Conservation (phyloP, 1,140 invertebrate genomes). For the Zaprionus vittiger region DNA sequence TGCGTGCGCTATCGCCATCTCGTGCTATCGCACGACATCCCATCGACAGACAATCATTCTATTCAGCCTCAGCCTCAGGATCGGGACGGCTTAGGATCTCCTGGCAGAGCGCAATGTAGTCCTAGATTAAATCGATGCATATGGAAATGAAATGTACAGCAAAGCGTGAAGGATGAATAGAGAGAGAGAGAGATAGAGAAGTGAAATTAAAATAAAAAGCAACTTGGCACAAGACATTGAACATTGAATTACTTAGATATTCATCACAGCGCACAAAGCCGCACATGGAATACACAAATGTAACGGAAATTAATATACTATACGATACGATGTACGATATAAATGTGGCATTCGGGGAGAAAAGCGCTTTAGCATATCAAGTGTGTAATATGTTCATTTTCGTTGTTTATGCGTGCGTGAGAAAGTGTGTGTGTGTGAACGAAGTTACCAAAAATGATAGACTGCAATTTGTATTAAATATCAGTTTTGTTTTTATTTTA, state of each 20-base stretch:
- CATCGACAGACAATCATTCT: slow-evolving; percentile 14
- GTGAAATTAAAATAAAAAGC: slow-evolving; percentile 41
- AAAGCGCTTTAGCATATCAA: not conserved
- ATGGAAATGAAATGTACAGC: slow-evolving; percentile 28
- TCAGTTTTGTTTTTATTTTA: slow-evolving; percentile 77
- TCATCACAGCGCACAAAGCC: slow-evolving; percentile 12
- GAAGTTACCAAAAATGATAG: slow-evolving; percentile 57
- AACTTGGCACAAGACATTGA: slow-evolving; percentile 36
- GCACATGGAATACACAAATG: slow-evolving; percentile 30
- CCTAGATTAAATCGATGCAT: slow-evolving; percentile 54
- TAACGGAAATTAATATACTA: slow-evolving; percentile 6
- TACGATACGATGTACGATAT: slow-evolving; percentile 8
- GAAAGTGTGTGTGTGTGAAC: slow-evolving; percentile 17
- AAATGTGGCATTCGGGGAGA: not conserved
- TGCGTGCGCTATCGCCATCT: slow-evolving; percentile 7
- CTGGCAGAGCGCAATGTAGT: slow-evolving; percentile 83
- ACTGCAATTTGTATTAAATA: slow-evolving; percentile 76
- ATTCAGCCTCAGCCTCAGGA: slow-evolving; percentile 79
- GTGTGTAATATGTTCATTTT: slow-evolving; percentile 6
- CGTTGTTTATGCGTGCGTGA: slow-evolving; percentile 16
- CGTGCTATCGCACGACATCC: slow-evolving; percentile 8
- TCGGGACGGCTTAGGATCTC: slow-evolving; percentile 82
- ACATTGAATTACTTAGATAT: slow-evolving; percentile 20
- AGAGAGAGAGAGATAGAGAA: slow-evolving; percentile 17
- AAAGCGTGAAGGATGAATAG: slow-evolving; percentile 31